These are phyloP conservation scores for Seira musarum DNA, from an alignment of 2,888 invertebrate species.

Conservation along the genomic window DNA sequence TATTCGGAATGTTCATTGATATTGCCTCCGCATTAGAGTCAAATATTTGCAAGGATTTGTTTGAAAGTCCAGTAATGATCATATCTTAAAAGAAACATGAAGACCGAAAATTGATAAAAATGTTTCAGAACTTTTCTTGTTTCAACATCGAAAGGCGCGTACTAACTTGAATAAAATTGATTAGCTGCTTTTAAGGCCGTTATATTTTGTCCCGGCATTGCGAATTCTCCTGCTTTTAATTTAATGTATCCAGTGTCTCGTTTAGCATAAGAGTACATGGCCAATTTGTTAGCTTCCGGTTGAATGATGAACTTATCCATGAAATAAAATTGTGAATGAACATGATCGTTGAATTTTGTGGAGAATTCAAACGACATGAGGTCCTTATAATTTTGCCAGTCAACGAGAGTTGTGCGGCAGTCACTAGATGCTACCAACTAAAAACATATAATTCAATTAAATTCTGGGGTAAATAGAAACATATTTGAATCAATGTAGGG, in stretches of 20 bases:
- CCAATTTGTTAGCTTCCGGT: constrained; percentile 65
- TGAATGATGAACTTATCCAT: constrained; percentile 69
- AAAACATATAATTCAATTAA: background rate
- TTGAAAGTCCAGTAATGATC: constrained; percentile 63
- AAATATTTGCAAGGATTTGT: constrained; percentile 62
- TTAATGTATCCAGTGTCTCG: constrained; percentile 54
- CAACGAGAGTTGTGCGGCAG: constrained; percentile 59
- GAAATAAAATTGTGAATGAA: constrained; percentile 67
- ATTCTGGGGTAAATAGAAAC: constrained; percentile 4
- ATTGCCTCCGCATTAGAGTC: constrained; percentile 65
- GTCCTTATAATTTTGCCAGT: constrained; percentile 60
- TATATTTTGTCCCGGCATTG: constrained; percentile 62
- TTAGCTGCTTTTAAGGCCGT: constrained; percentile 66
- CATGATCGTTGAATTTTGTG: constrained; percentile 68
- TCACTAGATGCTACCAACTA: constrained; percentile 61
- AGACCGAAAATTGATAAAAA: background rate
- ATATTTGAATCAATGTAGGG: no score
- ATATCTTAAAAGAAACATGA: constrained; percentile 51
- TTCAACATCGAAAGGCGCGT: background rate
- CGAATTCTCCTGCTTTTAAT: constrained; percentile 65
- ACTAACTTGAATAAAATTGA: constrained; percentile 67
- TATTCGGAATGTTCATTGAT: constrained; percentile 43
- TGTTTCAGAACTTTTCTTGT: background rate
- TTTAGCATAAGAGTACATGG: constrained; percentile 62
- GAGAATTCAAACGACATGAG: constrained; percentile 56